A percentile compares a stretch with the other conserved stretches of the same genome.
Evolutionary conservation across 2,888 invertebrate species (phyloP).

Genomic region (Odontothrips loti): DNA sequence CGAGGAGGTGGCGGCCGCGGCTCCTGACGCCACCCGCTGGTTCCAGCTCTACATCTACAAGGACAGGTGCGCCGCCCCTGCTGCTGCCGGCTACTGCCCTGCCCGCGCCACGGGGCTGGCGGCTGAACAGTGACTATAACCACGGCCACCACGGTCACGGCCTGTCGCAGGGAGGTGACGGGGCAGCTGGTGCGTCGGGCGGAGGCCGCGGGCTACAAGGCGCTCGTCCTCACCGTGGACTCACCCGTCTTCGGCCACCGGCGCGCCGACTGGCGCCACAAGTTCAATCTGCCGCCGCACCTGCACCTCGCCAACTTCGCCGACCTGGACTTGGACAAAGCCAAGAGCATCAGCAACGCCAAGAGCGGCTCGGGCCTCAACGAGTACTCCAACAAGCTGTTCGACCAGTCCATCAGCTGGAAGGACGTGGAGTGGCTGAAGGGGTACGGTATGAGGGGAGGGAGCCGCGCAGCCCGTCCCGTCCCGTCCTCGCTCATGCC

Average conservation of each 20-base stretch:
- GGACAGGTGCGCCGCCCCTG: constrained; percentile 69
- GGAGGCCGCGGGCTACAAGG: constrained; percentile 79
- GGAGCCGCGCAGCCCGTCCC: neutral
- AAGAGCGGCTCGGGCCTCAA: constrained; percentile 69
- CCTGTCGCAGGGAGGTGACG: constrained; percentile 59
- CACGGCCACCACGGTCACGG: too few species aligned
- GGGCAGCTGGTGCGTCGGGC: constrained; percentile 68
- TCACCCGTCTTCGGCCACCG: constrained; percentile 82
- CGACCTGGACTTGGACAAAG: constrained; percentile 47
- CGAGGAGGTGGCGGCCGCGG: constrained; percentile 77
- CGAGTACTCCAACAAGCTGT: constrained; percentile 69
- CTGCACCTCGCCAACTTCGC: constrained; percentile 78
- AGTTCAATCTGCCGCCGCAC: constrained; percentile 75
- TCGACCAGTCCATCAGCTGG: constrained; percentile 81
- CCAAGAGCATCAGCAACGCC: constrained; percentile 49
- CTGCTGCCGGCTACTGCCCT: too few species aligned
- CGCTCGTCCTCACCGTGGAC: constrained; percentile 82
- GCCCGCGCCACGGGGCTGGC: too few species aligned
- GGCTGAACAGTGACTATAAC: too few species aligned
- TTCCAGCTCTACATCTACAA: constrained; percentile 89
- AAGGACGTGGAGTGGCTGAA: constrained; percentile 81
- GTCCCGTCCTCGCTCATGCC: too few species aligned
- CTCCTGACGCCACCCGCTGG: constrained; percentile 75
- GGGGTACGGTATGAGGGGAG: constrained; percentile 47
- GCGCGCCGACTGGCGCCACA: constrained; percentile 75